A percentile compares a stretch with the other conserved stretches of the same genome.
Conservation (phyloP, 2,888 invertebrate genomes). For the Trachelus stipa region DNA sequence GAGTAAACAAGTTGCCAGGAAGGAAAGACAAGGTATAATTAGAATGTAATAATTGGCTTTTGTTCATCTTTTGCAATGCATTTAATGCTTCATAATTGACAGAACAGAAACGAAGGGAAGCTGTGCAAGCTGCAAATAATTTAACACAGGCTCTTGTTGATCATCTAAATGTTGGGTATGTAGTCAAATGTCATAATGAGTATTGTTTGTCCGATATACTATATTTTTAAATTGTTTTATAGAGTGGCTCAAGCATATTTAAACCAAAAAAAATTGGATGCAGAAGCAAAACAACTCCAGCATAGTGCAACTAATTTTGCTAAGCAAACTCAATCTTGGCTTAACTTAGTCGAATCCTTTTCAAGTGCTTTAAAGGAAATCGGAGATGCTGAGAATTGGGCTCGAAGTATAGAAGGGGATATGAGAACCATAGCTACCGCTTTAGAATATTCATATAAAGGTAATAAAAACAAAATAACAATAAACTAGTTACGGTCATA, state of each 20-base stretch:
- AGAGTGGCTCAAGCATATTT: constrained; percentile 98
- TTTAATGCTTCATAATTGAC: constrained; percentile 26
- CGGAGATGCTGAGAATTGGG: constrained; percentile 99
- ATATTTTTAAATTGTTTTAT: constrained; percentile 46
- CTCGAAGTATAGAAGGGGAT: constrained; percentile 95
- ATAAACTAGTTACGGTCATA: neutral
- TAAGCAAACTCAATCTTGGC: constrained; percentile 97
- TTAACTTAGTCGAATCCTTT: constrained; percentile 89
- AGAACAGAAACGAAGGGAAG: constrained; percentile 95
- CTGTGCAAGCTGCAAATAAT: constrained; percentile 91
- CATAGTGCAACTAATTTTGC: constrained; percentile 94
- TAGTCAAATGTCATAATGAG: constrained; percentile 19
- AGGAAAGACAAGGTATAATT: constrained; percentile 81
- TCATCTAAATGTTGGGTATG: constrained; percentile 96
- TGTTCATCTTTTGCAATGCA: constrained; percentile 1
- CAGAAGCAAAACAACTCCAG: constrained; percentile 96
- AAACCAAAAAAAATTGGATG: constrained; percentile 97
- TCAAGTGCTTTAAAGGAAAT: constrained; percentile 93
- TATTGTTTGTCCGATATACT: constrained; percentile 11
- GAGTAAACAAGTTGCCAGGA: constrained; percentile 79
- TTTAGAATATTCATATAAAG: constrained; percentile 93
- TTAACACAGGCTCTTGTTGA: constrained; percentile 95
- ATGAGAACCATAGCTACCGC: constrained; percentile 93
- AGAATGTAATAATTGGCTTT: neutral
- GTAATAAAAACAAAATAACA: constrained; percentile 30